A percentile compares a stretch with the other conserved stretches of the same genome.
These are phyloP conservation scores for Doryteuthis pealeii DNA, from an alignment of 1,140 invertebrate species.

Conservation along the genomic window DNA sequence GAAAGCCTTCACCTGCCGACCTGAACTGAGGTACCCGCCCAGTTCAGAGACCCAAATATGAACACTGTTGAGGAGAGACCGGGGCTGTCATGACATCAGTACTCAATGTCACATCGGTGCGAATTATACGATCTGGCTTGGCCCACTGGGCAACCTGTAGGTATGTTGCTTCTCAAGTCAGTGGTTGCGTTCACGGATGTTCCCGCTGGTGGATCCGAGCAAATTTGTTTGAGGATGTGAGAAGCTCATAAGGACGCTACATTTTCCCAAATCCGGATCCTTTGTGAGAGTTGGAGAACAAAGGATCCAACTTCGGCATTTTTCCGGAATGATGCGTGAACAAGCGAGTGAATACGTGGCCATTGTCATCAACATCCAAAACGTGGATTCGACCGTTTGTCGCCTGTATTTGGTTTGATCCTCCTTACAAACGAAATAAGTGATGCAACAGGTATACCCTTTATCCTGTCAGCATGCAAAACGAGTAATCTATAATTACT, in stretches of 20 bases:
- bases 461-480: too few species aligned
- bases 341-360: slow-evolving; percentile 87
- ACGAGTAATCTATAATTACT: too few species aligned
- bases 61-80: slow-evolving; percentile 30
- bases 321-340: slow-evolving; percentile 96
- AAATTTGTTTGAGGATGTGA: slow-evolving; percentile 82
- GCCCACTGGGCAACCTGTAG: slow-evolving; percentile 80
- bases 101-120: slow-evolving; percentile 76
- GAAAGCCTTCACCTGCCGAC: slow-evolving; percentile 80
- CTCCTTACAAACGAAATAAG: too few species aligned
- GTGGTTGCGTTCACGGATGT: slow-evolving; percentile 86
- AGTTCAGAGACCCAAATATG: slow-evolving; percentile 69
- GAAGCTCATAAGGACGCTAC: slow-evolving; percentile 79
- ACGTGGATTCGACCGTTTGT: slow-evolving; percentile 85
- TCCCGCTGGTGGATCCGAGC: slow-evolving; percentile 82
- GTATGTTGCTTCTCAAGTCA: slow-evolving; percentile 76
- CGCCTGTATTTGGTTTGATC: slow-evolving; percentile 67
- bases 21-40: slow-evolving; percentile 68
- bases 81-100: slow-evolving; percentile 71
- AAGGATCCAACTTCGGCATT: slow-evolving; percentile 90
- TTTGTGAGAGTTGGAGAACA: slow-evolving; percentile 78
- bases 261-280: slow-evolving; percentile 85
- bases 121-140: slow-evolving; percentile 72
- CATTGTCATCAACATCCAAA: slow-evolving; percentile 92
- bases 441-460: too few species aligned